A percentile compares a stretch with the other conserved stretches of the same genome.
phyloP scores from a whole-genome alignment of 2,888 invertebrate genomes.

The Caenorhabditis sinica region DNA sequence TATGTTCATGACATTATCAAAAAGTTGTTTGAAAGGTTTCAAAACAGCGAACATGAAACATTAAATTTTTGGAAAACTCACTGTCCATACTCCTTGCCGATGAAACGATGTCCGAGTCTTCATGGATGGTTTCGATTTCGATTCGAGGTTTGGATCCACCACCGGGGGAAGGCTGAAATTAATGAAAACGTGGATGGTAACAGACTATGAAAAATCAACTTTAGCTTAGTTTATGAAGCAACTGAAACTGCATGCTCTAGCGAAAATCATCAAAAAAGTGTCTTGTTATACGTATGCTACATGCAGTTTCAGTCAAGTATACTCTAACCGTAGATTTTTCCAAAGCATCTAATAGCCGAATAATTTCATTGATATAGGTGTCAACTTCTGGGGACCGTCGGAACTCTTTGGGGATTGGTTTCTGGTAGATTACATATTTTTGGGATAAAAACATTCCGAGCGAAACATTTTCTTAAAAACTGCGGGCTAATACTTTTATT shows the following conservation, averaged over 20 bases:
- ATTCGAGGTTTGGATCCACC: slow-evolving; percentile 58
- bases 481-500: too few species aligned
- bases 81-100: slow-evolving; percentile 62
- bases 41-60: too few species aligned
- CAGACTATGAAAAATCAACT: too few species aligned
- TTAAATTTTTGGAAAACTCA: slow-evolving; percentile 26
- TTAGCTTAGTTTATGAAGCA: too few species aligned
- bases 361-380: slow-evolving; percentile 70
- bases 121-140: slow-evolving; percentile 72
- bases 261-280: too few species aligned
- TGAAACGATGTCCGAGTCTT: slow-evolving; percentile 53
- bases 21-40: too few species aligned
- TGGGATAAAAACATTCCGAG: too few species aligned
- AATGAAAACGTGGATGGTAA: too few species aligned
- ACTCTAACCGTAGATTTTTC: slow-evolving; percentile 41
- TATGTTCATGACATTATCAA: too few species aligned
- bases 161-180: slow-evolving; percentile 61
- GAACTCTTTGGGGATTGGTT: background rate
- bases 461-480: too few species aligned
- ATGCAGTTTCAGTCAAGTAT: too few species aligned
- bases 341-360: slow-evolving; percentile 66
- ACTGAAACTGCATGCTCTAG: slow-evolving; percentile 12
- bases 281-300: too few species aligned
- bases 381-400: slow-evolving; percentile 42
- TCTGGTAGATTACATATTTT: slow-evolving; percentile 4